Base-by-base conservation (phyloP, 2,797 vertebrate species). In the Halcyon smyrnensis region DNA sequence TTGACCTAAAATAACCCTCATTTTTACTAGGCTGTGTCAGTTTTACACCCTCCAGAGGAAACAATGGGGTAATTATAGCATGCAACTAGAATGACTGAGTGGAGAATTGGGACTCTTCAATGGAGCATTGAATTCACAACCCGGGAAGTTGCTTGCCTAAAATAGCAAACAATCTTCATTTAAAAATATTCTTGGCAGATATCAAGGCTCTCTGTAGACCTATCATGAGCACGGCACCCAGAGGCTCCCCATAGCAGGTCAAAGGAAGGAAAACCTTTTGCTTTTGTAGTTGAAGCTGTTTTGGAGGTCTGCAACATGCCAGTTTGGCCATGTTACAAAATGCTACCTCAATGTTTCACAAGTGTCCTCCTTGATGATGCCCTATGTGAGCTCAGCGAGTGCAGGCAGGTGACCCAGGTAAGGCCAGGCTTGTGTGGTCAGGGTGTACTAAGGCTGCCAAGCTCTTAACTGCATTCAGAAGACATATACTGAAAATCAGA, bases 61-160 rank as follows among this genome's bases (percentile, higher is more conserved):
- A 94, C 76, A 82, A 56, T 60, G 56, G 71, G 34, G 37, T 89
- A 87, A 94, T 77, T 93, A 81, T 74, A 94, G 76, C 67, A 53
- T 8, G 9, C 36, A 91, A 83, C 32, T 90, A 48, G 63, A 87
- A 89, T 68, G 71, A 91, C 43, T 62, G 81, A 76, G 30, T 50
- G 70, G 81, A 65, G 70, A 87, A 87, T 21, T 86, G 63, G 59
- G 81, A 73, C 67, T 82, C 27, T 87, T 93, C 92, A 87, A 78
- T 32, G 46, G n/a, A 89, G 59, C 51, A 63, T 1, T 86, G 74
- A 94, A 93, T 82, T 91, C 27, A 76, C n/a, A 60, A 59, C 64
- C 70, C 85, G 89, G 73, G 84, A 87, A 89, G 56, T 27, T 2
- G 5, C 67, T 56, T 68, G 64, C 48, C 64, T 85, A 85, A 90